Percentiles rank a stretch among this genome's conserved stretches.
These are phyloP conservation scores for Gasterosteus aculeatus DNA, from an alignment of 2,113 vertebrate species.

Conservation along the genomic window DNA sequence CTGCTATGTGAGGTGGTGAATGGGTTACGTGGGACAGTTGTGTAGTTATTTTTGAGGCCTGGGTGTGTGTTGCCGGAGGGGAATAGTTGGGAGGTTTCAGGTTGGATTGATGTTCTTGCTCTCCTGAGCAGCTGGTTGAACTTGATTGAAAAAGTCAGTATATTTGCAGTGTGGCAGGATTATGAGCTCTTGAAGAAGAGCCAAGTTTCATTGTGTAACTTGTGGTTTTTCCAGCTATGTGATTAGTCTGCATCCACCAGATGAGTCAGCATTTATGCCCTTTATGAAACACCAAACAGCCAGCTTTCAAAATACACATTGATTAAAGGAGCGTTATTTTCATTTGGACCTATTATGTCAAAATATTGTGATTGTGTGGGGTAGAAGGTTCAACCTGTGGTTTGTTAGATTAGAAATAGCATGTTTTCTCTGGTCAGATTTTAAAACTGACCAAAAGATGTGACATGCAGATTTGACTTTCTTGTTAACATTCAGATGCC, in stretches of 20 bases:
- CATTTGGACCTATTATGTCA: neutral
- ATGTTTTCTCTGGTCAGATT: neutral
- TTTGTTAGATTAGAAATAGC: neutral
- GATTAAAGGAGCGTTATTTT: neutral
- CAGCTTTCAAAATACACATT: neutral
- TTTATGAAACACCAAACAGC: neutral
- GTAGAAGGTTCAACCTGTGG: neutral
- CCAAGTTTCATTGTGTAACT: neutral
- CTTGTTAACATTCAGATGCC: neutral
- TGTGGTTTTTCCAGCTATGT: neutral
- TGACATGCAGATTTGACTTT: neutral
- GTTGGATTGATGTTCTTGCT: neutral
- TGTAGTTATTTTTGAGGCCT: neutral
- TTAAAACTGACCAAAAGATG: neutral
- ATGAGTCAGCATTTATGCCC: neutral
- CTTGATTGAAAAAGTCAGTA: neutral
- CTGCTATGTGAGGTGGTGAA: neutral
- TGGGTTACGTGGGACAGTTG: neutral
- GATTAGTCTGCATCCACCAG: neutral
- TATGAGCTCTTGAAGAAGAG: neutral
- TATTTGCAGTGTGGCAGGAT: neutral
- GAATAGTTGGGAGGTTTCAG: neutral
- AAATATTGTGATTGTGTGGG: neutral
- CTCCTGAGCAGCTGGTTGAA: neutral
- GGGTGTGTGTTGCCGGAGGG: neutral